phyloP scores from a whole-genome alignment of 1,140 invertebrate genomes.

The Sminthurides bifidus region DNA sequence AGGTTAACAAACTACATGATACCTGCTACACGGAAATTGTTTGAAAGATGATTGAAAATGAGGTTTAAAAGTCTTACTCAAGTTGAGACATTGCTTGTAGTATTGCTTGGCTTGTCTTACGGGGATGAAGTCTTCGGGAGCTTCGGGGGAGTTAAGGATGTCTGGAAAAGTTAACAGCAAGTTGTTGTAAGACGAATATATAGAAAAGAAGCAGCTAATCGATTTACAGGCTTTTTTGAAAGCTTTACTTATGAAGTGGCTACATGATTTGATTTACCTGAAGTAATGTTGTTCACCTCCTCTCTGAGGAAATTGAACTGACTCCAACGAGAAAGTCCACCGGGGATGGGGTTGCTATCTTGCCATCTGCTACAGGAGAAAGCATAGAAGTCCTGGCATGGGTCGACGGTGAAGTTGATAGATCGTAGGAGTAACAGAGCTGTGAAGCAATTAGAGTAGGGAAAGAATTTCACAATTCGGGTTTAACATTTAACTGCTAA shows the following conservation, averaged over 20 bases:
- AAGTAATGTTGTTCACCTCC: conserved; percentile 21
- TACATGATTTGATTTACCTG: conserved; percentile 9
- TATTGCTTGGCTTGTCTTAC: conserved; percentile 57
- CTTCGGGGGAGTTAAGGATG: conserved; percentile 34
- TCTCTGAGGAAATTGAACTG: conserved; percentile 25
- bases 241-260: background rate
- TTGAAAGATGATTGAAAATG: background rate
- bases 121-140: conserved; percentile 31
- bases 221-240: background rate
- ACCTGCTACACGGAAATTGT: background rate
- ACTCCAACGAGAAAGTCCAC: conserved; percentile 18
- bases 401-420: conserved; percentile 39
- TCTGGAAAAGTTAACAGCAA: conserved; percentile 25
- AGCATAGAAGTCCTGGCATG: conserved; percentile 47
- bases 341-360: conserved; percentile 64
- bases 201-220: background rate
- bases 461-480: no score
- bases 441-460: conserved; percentile 10
- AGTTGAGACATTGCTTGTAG: conserved; percentile 74
- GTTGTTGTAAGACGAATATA: background rate
- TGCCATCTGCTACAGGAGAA: conserved; percentile 83
- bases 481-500: no score
- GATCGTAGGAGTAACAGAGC: conserved; percentile 36
- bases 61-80: conserved; percentile 40
- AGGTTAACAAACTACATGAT: background rate